Evolutionary conservation across 2,797 vertebrate genomes (phyloP).

Genomic region (Sarcoramphus papa): DNA sequence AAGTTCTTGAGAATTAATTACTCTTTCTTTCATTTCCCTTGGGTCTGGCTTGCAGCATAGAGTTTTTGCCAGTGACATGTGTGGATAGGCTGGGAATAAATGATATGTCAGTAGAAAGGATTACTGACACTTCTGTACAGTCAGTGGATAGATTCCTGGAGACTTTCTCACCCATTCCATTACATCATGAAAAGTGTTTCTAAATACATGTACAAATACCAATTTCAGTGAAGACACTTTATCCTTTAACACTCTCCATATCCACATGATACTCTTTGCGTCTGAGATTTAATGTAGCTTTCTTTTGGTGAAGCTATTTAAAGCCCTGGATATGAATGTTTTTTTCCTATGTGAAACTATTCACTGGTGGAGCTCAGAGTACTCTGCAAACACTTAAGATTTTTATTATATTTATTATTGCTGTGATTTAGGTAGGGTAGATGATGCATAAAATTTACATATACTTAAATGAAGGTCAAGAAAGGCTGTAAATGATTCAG

Average conservation of each 20-base stretch:
- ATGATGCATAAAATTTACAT: background rate
- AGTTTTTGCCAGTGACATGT: background rate
- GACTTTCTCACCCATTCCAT: background rate
- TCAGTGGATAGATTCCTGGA: background rate
- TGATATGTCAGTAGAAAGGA: background rate
- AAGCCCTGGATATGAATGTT: background rate
- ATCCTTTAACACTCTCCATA: background rate
- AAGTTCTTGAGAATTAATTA: conserved; percentile 25
- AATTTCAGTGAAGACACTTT: background rate
- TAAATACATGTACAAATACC: background rate
- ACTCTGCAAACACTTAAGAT: background rate
- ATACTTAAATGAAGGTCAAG: background rate
- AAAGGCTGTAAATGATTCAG: background rate
- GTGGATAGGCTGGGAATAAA: background rate
- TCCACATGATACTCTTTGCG: background rate
- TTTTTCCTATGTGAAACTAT: background rate
- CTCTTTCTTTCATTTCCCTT: background rate
- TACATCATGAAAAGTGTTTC: background rate
- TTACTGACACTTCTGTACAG: background rate
- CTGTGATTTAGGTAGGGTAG: background rate
- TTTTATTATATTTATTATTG: background rate
- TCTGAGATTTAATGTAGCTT: background rate
- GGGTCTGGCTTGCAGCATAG: background rate
- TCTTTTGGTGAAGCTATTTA: background rate
- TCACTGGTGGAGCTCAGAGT: background rate